Evolutionary conservation across 2,113 vertebrate genomes (phyloP), one percentile per base, ranked within the genome.

Genomic region (Eclectus roratus): DNA sequence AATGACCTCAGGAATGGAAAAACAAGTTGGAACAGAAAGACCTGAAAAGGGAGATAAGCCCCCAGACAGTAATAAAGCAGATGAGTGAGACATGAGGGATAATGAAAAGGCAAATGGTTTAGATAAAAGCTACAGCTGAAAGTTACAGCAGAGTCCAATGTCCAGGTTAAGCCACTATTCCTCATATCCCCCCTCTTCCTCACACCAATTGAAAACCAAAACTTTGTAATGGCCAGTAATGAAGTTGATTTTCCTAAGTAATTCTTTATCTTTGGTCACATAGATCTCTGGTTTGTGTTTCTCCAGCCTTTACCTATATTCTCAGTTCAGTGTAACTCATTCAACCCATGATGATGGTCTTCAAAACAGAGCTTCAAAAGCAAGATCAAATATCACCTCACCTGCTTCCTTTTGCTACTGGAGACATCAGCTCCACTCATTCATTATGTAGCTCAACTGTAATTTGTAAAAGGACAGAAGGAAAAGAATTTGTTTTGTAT

Each of bases 361-460:
- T 92, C 52, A 66, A 84, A 94, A 55, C 11, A 64, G 21, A 33
- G 37, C 69, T 96, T 94, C 72, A 81, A 88, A 96, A 97, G 25
- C 46, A 94, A 88, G 50, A 71, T 25, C 56, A 79, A 78, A 95
- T 94, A 72, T 82, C 83, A 91, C 70, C 41, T 97, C 74, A 77
- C 19, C 52, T 88, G 49, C 82, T 72, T 79, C n/a, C 31, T 88
- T 89, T 69, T 89, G 53, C 79, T 89, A 84, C 82, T 94, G 86
- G 68, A n/a, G 84, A 94, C 53, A 70, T 46, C 37, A 79, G 15
- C 41, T 91, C n/a, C 61, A 66, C 91, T 65, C 71, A 71, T 88
- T 97, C 70, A 79, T 95, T 96, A 87, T 85, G 97, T 46, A 96
- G 41, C 58, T 83, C 56, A 71, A 76, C 20, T 83, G 76, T 80